Conservation (phyloP, 2,113 vertebrate species). For the Brachypodius melanocephalos region DNA sequence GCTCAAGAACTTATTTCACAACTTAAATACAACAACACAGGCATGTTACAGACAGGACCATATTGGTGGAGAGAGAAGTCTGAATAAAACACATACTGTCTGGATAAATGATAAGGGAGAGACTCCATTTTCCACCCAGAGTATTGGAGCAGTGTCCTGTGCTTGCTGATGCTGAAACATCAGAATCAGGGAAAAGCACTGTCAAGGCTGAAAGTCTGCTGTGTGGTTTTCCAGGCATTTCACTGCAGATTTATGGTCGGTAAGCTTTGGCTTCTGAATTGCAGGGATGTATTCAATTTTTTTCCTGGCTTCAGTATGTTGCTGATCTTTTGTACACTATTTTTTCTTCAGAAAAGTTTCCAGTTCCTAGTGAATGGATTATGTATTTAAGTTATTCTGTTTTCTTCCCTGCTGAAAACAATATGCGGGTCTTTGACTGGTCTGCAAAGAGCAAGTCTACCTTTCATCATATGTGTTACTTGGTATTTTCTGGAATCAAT, state of each 20-base stretch:
- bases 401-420: background rate
- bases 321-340: background rate
- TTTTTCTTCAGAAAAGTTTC: constrained; percentile 21
- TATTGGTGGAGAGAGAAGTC: background rate
- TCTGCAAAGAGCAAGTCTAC: background rate
- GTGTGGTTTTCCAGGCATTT: constrained; percentile 29
- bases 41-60: background rate
- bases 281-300: constrained; percentile 41
- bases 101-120: background rate
- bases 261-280: constrained; percentile 24
- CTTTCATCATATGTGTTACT: background rate
- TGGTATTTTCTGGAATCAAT: background rate
- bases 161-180: background rate
- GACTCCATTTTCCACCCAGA: background rate
- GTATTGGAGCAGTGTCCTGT: background rate
- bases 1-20: background rate
- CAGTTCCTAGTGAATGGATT: background rate
- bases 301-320: constrained; percentile 15
- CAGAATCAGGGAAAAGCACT: background rate
- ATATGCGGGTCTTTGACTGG: background rate
- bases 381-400: background rate
- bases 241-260: background rate
- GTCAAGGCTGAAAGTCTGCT: background rate
- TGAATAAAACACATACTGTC: background rate
- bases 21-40: background rate